Conservation (phyloP, 2,888 invertebrate genomes). For the Camponotus fellah region DNA sequence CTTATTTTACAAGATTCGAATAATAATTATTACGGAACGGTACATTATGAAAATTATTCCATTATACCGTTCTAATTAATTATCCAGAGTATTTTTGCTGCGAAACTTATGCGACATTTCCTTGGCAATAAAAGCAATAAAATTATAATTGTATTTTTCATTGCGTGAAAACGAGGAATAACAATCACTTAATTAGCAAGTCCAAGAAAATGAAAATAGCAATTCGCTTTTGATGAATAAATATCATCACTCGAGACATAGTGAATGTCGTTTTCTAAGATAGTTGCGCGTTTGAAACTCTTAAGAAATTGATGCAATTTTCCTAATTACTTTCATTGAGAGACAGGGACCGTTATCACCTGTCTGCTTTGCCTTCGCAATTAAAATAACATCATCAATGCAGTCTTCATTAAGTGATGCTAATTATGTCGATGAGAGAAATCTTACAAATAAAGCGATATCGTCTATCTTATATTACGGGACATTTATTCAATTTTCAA, state of each 20-base stretch:
- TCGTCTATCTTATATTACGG: slow-evolving; percentile 37
- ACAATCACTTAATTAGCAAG: slow-evolving; percentile 51
- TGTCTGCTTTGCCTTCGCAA: slow-evolving; percentile 41
- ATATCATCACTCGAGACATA: slow-evolving; percentile 35
- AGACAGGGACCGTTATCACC: slow-evolving; percentile 42
- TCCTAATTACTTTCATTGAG: slow-evolving; percentile 54
- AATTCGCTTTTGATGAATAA: slow-evolving; percentile 51
- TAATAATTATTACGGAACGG: not conserved
- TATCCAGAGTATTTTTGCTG: slow-evolving; percentile 6
- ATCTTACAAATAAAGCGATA: slow-evolving; percentile 34
- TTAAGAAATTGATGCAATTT: slow-evolving; percentile 54
- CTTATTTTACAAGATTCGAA: not conserved
- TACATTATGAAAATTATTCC: not conserved
- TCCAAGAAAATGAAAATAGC: slow-evolving; percentile 33
- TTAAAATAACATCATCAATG: slow-evolving; percentile 51
- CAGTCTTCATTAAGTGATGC: slow-evolving; percentile 50
- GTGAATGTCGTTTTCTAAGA: slow-evolving; percentile 19
- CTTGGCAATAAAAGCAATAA: slow-evolving; percentile 25
- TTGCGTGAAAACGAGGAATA: slow-evolving; percentile 35
- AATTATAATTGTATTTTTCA: slow-evolving; percentile 41
- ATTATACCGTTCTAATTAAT: slow-evolving; percentile 34
- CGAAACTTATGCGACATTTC: not conserved
- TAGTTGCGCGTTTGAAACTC: slow-evolving; percentile 48
- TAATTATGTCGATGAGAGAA: slow-evolving; percentile 42
- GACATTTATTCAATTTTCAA: slow-evolving; percentile 40